These are phyloP conservation scores for Progne subis DNA, from an alignment of 2,113 vertebrate species.

Conservation along the genomic window DNA sequence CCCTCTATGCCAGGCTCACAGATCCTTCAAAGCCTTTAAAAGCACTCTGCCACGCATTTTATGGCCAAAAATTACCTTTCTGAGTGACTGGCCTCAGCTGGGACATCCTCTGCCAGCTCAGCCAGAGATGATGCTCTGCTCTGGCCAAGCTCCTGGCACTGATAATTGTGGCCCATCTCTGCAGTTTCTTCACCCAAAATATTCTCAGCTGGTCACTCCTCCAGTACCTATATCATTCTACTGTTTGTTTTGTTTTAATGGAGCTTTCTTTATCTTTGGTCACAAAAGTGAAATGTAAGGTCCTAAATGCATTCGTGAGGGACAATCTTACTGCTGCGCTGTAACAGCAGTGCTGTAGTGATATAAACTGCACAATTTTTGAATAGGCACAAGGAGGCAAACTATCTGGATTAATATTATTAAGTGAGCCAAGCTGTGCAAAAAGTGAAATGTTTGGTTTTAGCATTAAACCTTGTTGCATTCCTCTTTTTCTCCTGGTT, in stretches of 20 bases:
- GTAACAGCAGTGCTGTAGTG: neutral
- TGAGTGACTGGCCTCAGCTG: neutral
- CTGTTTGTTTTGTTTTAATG: rapidly evolving
- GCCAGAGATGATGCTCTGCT: neutral
- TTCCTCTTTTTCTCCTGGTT: neutral
- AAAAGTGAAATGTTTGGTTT: constrained; percentile 1
- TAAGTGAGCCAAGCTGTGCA: neutral
- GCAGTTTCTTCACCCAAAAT: neutral
- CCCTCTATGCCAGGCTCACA: neutral
- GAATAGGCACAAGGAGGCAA: neutral
- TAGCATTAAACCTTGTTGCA: neutral
- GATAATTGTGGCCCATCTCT: neutral
- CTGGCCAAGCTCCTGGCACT: neutral
- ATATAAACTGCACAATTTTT: neutral
- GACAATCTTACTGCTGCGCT: neutral
- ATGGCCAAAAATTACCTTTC: neutral
- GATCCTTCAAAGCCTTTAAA: neutral
- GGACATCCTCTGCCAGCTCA: neutral
- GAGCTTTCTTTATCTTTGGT: neutral
- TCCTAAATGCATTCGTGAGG: neutral
- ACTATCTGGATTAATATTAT: neutral
- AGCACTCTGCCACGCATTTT: neutral
- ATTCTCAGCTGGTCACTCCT: neutral
- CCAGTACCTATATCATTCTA: neutral
- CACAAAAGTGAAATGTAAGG: neutral